A percentile compares a stretch with the other conserved stretches of the same genome.
These are phyloP conservation scores for Sinocyclocheilus maitianheensis DNA, from an alignment of 2,113 vertebrate species.

Conservation along the genomic window DNA sequence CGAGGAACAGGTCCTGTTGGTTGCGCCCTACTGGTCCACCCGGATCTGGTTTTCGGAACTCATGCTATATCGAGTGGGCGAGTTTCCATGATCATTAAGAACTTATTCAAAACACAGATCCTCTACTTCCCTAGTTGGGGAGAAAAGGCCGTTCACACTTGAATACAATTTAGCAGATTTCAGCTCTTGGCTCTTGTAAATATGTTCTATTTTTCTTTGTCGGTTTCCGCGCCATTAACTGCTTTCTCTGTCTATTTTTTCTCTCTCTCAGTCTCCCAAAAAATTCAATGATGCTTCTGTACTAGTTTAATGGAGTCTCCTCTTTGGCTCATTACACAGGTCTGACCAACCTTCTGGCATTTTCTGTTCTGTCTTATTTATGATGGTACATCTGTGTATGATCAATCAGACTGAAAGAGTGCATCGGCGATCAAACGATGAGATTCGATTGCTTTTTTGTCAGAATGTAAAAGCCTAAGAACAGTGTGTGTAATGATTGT, in stretches of 20 bases:
- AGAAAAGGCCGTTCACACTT: conserved; percentile 13
- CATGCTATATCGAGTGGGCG: too few species aligned
- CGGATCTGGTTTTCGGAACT: too few species aligned
- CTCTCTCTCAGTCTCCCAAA: conserved; percentile 5
- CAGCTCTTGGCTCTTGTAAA: conserved; percentile 1
- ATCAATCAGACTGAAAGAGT: conserved; percentile 23
- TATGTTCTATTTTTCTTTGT: conserved; percentile 17
- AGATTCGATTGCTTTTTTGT: neutral
- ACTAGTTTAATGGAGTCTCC: conserved; percentile 38
- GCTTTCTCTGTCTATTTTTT: conserved; percentile 6
- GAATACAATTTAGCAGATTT: conserved; percentile 20
- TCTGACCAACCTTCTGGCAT: conserved; percentile 24
- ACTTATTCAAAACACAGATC: conserved; percentile 1
- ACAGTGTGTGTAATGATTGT: conserved; percentile 1
- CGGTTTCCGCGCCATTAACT: conserved; percentile 36
- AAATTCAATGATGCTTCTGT: conserved; percentile 33
- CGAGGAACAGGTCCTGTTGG: too few species aligned
- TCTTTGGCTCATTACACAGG: conserved; percentile 43
- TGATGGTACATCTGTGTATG: neutral
- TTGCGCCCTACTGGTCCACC: too few species aligned
- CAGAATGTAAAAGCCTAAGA: neutral
- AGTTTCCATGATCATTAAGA: conserved; percentile 7
- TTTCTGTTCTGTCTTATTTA: conserved; percentile 18
- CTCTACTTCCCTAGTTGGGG: conserved; percentile 12
- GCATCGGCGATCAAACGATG: neutral